Evolutionary conservation across 2,113 vertebrate species (phyloP), one percentile per base, ranked within the genome.

Genomic region (Alligator mississippiensis): DNA sequence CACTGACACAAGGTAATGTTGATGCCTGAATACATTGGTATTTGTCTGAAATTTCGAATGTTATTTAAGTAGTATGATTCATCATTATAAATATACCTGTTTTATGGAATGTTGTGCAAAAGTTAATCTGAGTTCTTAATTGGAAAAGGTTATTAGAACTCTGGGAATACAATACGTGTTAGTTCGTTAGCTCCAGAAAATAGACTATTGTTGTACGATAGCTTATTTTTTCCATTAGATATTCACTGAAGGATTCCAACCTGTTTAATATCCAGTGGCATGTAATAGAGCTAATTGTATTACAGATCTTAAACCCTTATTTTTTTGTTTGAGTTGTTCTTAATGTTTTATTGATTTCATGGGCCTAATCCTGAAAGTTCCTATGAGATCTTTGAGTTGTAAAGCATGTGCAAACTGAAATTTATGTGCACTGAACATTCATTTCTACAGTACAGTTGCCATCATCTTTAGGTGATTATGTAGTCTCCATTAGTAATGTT

Each of bases 161-260:
- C 38, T 47, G 6, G 5, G 38, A 60, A 59, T 22, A 18, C 34
- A 11, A 19, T 57, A 4, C 19, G 24, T 62, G 1, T 64, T 77
- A 60, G 77, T 84, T 14, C 81, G 72, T 58, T 24, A 72, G 22
- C n/a, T 72, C 55, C 3, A 54, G 62, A 80, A 38, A 24, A 15
- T 9, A 21, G 15, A 13, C 13, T 78, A 28, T 95, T 83, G 90
- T 14, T 90, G 21, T 89, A 72, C 66, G n/a, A 62, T 30, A 82
- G 9, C 54, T 94, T 92, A 84, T 93, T 57, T 90, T 4, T 28
- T 92, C 85, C 63, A 57, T 84, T 88, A 82, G 17, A 27, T 85
- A 89, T 87, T 88, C 62, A 87, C 64, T 85, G 76, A 76, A 90
- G 34, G 19, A 57, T 80, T 84, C 75, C 74, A 17, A 72, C 9